Evolutionary conservation across 2,113 vertebrate genomes (phyloP), one percentile per base, ranked within the genome.

Genomic region (Ursus arctos): DNA sequence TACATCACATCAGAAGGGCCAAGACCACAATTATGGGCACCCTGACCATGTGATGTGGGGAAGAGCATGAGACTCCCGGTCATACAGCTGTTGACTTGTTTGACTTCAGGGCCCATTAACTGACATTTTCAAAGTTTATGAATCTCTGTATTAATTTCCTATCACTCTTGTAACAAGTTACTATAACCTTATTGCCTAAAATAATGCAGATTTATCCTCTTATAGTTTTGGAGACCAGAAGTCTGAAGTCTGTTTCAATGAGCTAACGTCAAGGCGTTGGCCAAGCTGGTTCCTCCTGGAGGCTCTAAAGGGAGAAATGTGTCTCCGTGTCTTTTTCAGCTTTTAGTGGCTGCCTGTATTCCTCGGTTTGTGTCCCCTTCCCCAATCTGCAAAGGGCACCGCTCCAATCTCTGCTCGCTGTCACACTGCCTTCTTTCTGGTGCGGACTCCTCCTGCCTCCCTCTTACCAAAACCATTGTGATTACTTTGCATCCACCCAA

Each of bases 11-110:
- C 4, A 26, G 53, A 65, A 88, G 18, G 12, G 40, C 22, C 63
- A 71, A 61, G 11, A 67, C 13, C 22, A 36, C 22, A 28, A 2
- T 28, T 7, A 24, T 40, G n/a, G 49, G 26, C 40, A 72, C 71
- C 79, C 21, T 24, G 40, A 40, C n/a, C 16, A 7, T 5, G 2
- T 31, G 40, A 22, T 11, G 3, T 2, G 6, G 8, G 0, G 8
- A 76, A 40, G 21, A 26, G 4, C 18, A 14, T 6, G 1, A 7
- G 7, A 31, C 19, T 65, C n/a, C 4, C 15, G 53, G 26, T 11
- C 26, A 72, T 40, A 67, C 9, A 81, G 22, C 16, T 26, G 1
- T 11, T 36, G 7, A 24, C 5, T 22, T 59, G 0, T 24, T 22
- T 40, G 18, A 89, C 28, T 77, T 36, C 6, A 76, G 7, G 1